These are phyloP conservation scores for Desmodus rotundus DNA, from an alignment of 2,113 vertebrate genomes.

Conservation along the genomic window DNA sequence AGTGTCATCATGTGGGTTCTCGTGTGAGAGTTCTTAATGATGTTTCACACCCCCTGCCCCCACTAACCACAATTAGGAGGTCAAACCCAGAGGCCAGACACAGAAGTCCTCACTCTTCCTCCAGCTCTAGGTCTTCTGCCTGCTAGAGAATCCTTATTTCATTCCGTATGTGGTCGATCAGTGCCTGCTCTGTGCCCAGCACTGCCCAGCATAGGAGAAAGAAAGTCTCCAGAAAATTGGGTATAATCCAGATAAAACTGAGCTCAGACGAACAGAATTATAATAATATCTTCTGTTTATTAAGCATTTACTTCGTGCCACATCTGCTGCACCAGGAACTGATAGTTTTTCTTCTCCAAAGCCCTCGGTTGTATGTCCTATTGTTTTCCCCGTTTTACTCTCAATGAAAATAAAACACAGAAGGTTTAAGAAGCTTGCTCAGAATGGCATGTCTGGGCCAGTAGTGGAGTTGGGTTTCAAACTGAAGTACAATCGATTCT, in stretches of 20 bases:
- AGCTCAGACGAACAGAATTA: background rate
- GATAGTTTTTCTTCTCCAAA: background rate
- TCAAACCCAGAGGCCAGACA: background rate
- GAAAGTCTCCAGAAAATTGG: background rate
- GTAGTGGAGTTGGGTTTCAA: background rate
- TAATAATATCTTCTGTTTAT: background rate
- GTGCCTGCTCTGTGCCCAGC: background rate
- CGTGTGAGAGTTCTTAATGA: background rate
- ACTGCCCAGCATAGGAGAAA: background rate
- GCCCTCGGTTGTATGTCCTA: background rate
- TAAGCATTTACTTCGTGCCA: background rate
- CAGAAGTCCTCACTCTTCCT: background rate
- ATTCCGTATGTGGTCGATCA: background rate
- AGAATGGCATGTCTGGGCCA: background rate
- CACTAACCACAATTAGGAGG: background rate
- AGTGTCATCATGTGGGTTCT: background rate
- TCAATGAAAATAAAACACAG: background rate
- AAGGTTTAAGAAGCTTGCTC: background rate
- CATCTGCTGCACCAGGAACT: background rate
- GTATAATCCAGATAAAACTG: background rate
- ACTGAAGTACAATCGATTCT: background rate
- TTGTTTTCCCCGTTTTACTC: background rate
- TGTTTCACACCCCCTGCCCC: background rate
- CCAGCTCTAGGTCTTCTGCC: background rate
- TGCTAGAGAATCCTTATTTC: background rate